Evolutionary conservation across 2,797 vertebrate genomes (phyloP).

Genomic region (Esox masquinongy): DNA sequence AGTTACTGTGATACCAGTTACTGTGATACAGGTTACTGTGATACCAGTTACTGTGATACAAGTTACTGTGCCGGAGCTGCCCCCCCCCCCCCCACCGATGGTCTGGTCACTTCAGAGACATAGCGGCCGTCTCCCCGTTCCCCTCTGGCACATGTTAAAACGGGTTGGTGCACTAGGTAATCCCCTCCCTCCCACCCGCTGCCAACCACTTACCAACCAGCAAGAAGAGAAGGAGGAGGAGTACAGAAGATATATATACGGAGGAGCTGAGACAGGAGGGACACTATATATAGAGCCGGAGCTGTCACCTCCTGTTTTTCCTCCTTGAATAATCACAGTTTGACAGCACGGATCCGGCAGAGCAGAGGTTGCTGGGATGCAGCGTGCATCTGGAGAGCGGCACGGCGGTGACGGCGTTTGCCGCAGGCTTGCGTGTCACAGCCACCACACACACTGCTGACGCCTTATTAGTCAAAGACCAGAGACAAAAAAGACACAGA

Average conservation of each 20-base stretch:
- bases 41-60: no score
- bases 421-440: slow-evolving; percentile 57
- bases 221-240: slow-evolving; percentile 54
- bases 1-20: no score
- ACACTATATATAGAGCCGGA: slow-evolving; percentile 79
- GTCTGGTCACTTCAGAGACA: slow-evolving; percentile 39
- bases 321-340: slow-evolving; percentile 71
- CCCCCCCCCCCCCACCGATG: slow-evolving; percentile 34
- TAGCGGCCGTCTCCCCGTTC: slow-evolving; percentile 3
- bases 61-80: no score
- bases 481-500: neutral
- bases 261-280: slow-evolving; percentile 45
- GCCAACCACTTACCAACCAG: slow-evolving; percentile 61
- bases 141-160: slow-evolving; percentile 42
- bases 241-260: slow-evolving; percentile 55
- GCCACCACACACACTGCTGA: slow-evolving; percentile 39
- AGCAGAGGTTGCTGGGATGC: slow-evolving; percentile 76
- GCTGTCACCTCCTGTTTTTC: slow-evolving; percentile 78
- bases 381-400: slow-evolving; percentile 50
- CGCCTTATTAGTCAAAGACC: slow-evolving; percentile 21
- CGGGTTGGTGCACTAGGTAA: slow-evolving; percentile 28
- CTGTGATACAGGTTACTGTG: no score
- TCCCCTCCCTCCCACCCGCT: slow-evolving; percentile 40
- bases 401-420: slow-evolving; percentile 53
- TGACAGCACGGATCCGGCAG: slow-evolving; percentile 72